Percentiles rank a stretch among this genome's conserved stretches.
These are phyloP conservation scores for Trachymyrmex cornetzi DNA, from an alignment of 1,140 invertebrate genomes.

Conservation along the genomic window DNA sequence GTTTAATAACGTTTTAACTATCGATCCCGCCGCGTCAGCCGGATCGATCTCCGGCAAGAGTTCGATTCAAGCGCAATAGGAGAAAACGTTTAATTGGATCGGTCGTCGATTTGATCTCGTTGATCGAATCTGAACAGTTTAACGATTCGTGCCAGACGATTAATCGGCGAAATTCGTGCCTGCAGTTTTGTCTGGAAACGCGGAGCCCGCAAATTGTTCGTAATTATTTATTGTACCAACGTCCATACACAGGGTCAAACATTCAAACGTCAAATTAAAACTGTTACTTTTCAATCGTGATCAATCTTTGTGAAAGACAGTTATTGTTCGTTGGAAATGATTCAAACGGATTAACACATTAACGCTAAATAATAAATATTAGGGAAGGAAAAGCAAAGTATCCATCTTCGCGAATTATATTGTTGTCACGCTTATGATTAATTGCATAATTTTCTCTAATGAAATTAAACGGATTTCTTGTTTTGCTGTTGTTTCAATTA, in stretches of 20 bases:
- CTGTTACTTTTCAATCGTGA: constrained; percentile 49
- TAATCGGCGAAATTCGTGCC: constrained; percentile 67
- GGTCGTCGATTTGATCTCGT: constrained; percentile 67
- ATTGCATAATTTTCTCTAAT: not conserved
- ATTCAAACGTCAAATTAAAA: constrained; percentile 49
- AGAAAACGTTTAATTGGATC: constrained; percentile 73
- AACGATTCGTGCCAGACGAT: constrained; percentile 67
- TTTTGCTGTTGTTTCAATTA: not conserved
- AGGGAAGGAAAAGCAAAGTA: not conserved
- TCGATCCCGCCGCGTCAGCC: constrained; percentile 52
- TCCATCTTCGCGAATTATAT: not conserved
- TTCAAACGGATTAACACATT: constrained; percentile 36
- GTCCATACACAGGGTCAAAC: constrained; percentile 44
- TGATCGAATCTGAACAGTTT: constrained; percentile 72
- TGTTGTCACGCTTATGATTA: not conserved
- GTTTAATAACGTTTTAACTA: constrained; percentile 65
- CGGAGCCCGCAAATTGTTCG: constrained; percentile 50
- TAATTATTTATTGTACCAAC: constrained; percentile 63
- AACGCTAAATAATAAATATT: constrained; percentile 31
- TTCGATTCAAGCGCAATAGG: constrained; percentile 56
- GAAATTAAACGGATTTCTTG: not conserved
- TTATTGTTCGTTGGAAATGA: constrained; percentile 2
- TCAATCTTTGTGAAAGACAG: constrained; percentile 52
- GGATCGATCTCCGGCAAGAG: constrained; percentile 54
- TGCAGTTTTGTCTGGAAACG: constrained; percentile 59